A percentile compares a stretch with the other conserved stretches of the same genome.
Evolutionary conservation across 2,113 vertebrate species (phyloP).

Genomic region (Cyprinodon variegatus): DNA sequence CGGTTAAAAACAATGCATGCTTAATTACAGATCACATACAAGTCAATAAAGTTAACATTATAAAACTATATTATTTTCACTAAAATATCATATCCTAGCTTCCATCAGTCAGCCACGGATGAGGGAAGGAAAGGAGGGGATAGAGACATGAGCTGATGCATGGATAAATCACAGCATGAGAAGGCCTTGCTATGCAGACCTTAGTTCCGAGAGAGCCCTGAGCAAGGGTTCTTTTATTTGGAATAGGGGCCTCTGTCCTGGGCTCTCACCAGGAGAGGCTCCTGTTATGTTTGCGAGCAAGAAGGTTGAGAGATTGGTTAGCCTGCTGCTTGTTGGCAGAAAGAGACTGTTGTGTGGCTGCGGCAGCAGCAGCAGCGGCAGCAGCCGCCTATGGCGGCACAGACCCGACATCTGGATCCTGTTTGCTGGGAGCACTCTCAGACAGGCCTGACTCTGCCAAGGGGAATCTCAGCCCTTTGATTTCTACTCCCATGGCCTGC

Average conservation of each 20-base stretch:
- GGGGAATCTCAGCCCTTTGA: conserved; percentile 77
- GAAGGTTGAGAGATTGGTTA: conserved; percentile 57
- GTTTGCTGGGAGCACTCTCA: conserved; percentile 77
- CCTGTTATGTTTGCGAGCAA: conserved; percentile 65
- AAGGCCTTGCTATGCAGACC: conserved; percentile 53
- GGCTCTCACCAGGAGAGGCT: conserved; percentile 63
- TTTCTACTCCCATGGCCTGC: conserved; percentile 71
- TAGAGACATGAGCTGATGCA: conserved; percentile 57
- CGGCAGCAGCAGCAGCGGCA: conserved; percentile 44
- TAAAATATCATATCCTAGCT: conserved; percentile 32
- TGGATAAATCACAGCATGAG: conserved; percentile 67
- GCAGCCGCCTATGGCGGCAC: conserved; percentile 57
- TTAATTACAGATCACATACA: conserved; percentile 13
- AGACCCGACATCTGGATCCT: conserved; percentile 81
- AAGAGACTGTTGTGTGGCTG: conserved; percentile 70
- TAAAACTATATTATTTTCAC: background rate
- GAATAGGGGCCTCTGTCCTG: conserved; percentile 47
- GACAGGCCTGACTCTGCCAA: conserved; percentile 73
- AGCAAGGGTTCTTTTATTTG: conserved; percentile 64
- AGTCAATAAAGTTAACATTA: background rate
- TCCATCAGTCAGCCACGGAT: conserved; percentile 35
- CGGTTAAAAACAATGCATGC: conserved; percentile 8
- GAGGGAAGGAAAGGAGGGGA: conserved; percentile 57
- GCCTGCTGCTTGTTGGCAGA: conserved; percentile 65
- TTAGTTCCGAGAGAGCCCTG: conserved; percentile 32